phyloP scores from a whole-genome alignment of 2,888 invertebrate species.

The Oxytorus armatus region DNA sequence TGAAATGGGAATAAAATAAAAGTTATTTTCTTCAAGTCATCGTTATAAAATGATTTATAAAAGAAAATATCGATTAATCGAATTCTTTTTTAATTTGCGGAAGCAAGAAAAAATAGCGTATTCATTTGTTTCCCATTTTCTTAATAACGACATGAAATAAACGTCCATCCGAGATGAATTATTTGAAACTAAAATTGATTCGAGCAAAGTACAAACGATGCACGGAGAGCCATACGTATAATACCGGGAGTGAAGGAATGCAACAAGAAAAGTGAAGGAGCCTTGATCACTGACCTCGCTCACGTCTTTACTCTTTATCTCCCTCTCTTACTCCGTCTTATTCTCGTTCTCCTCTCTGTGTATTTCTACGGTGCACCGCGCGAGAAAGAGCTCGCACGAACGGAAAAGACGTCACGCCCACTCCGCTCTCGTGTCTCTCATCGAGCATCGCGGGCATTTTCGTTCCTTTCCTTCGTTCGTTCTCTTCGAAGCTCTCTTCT shows the following conservation, averaged over 20 bases:
- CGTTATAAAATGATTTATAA: no score
- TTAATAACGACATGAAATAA: background rate
- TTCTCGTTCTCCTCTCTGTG: conserved; percentile 39
- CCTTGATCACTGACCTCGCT: conserved; percentile 80
- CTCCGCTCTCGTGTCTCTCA: conserved; percentile 51
- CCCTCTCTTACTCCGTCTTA: conserved; percentile 38
- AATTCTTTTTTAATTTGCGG: no score
- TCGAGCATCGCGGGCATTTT: conserved; percentile 53
- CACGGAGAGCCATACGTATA: conserved; percentile 55
- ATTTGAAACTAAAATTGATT: conserved; percentile 51
- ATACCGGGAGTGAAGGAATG: conserved; percentile 60
- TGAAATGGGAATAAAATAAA: no score
- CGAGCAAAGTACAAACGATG: conserved; percentile 56
- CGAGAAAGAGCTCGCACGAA: conserved; percentile 59
- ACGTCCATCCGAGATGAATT: conserved; percentile 33
- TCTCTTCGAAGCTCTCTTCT: conserved; percentile 48
- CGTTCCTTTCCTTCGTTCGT: conserved; percentile 62
- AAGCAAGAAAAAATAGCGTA: background rate
- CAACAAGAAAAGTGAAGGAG: conserved; percentile 66
- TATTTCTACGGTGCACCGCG: conserved; percentile 36
- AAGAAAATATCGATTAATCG: no score
- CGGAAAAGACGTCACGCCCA: conserved; percentile 67
- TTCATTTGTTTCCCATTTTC: background rate
- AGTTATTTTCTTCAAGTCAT: no score
- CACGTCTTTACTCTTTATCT: conserved; percentile 72